Conservation (phyloP, 2,888 invertebrate genomes). For the Coronaproctus castanopsis region DNA sequence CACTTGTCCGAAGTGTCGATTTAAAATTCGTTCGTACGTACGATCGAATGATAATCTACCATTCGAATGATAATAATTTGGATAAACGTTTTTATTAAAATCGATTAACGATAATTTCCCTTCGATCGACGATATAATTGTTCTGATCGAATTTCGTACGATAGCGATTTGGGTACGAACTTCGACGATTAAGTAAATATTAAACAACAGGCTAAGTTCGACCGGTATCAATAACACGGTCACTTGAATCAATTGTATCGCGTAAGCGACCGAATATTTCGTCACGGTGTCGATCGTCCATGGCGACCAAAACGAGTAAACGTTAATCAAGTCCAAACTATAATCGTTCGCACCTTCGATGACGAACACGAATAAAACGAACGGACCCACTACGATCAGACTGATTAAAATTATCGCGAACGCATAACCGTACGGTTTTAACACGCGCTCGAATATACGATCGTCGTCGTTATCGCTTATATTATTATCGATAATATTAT, state of each 20-base stretch:
- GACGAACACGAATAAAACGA: not conserved
- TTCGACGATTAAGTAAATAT: not conserved
- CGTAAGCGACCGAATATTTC: not conserved
- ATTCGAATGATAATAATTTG: no score
- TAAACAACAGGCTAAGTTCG: not conserved
- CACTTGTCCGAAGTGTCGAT: no score
- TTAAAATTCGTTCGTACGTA: no score
- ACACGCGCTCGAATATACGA: not conserved
- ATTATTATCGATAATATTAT: not conserved
- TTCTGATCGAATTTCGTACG: not conserved
- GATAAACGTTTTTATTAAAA: no score
- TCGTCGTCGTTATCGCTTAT: no score
- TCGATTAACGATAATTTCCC: no score
- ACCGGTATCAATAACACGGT: not conserved
- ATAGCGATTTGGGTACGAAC: not conserved
- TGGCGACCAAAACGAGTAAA: not conserved
- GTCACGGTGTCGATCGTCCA: not conserved
- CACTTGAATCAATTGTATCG: not conserved
- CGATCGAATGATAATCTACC: no score
- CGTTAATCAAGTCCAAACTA: not conserved
- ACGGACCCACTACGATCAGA: not conserved
- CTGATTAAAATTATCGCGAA: not conserved
- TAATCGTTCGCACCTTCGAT: no score
- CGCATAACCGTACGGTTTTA: not conserved
- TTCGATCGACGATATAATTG: no score